Evolutionary conservation across 2,888 invertebrate genomes (phyloP).

Genomic region (Tipula confusa): DNA sequence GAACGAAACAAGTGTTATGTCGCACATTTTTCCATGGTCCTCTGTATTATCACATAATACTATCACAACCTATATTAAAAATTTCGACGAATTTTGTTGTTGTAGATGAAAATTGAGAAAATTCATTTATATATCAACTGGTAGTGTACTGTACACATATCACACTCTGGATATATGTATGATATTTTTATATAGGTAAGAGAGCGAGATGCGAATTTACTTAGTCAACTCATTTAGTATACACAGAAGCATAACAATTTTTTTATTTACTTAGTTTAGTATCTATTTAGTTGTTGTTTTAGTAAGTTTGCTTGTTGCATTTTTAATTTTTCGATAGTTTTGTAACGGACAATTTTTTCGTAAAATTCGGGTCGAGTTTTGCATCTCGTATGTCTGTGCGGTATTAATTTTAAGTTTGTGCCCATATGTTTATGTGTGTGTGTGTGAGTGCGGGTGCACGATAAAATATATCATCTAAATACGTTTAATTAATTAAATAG

Average conservation of each 20-base stretch:
- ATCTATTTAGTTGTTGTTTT: background rate
- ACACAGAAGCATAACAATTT: background rate
- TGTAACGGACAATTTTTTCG: background rate
- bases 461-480: background rate
- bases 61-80: no score
- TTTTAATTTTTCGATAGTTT: background rate
- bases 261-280: background rate
- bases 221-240: background rate
- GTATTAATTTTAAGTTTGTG: no score
- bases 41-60: no score
- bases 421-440: background rate
- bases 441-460: background rate
- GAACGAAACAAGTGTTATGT: no score
- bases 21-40: no score
- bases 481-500: background rate
- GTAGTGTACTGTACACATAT: background rate
- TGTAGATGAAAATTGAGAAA: constrained; percentile 25
- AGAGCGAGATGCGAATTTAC: background rate
- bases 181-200: background rate
- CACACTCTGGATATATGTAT: background rate
- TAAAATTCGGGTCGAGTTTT: no score
- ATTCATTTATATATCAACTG: background rate
- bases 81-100: no score
- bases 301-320: background rate
- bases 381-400: background rate